Percentiles rank a stretch among this genome's conserved stretches.
These are phyloP conservation scores for Pampus argenteus DNA, from an alignment of 2,797 vertebrate genomes.

Conservation along the genomic window DNA sequence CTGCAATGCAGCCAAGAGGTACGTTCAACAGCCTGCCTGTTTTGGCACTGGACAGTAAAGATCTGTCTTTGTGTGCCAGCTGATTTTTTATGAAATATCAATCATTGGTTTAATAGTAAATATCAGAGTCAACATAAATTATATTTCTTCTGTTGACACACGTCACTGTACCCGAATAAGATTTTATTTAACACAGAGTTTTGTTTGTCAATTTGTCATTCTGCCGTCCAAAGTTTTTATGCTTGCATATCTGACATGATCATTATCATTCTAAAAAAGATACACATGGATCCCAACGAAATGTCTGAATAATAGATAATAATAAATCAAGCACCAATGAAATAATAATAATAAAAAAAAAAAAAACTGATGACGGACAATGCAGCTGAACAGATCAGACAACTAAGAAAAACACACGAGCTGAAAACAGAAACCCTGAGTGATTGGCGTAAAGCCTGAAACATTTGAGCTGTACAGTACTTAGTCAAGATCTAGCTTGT, in stretches of 20 bases:
- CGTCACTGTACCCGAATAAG: not conserved
- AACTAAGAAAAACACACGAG: not conserved
- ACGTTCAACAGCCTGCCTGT: constrained; percentile 44
- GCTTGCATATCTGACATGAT: not conserved
- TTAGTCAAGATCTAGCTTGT: constrained; percentile 22
- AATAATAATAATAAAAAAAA: too few species aligned
- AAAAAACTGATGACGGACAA: not conserved
- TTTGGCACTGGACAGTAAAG: constrained; percentile 29
- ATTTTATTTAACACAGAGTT: not conserved
- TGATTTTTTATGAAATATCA: constrained; percentile 16
- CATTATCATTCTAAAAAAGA: constrained; percentile 9
- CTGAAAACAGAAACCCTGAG: not conserved
- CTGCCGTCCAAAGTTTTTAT: not conserved
- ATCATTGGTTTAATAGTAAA: constrained; percentile 2
- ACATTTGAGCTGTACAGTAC: not conserved
- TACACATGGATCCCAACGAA: not conserved
- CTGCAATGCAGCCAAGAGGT: constrained; percentile 81
- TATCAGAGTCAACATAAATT: constrained; percentile 4
- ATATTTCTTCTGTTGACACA: constrained; percentile 3
- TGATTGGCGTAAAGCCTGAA: not conserved
- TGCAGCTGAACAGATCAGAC: not conserved
- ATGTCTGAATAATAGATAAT: not conserved
- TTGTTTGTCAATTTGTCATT: not conserved
- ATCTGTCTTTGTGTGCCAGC: constrained; percentile 18
- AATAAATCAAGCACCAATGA: not conserved